These are phyloP conservation scores for Capromys pilorides DNA, from an alignment of 2,797 vertebrate genomes.

Conservation along the genomic window DNA sequence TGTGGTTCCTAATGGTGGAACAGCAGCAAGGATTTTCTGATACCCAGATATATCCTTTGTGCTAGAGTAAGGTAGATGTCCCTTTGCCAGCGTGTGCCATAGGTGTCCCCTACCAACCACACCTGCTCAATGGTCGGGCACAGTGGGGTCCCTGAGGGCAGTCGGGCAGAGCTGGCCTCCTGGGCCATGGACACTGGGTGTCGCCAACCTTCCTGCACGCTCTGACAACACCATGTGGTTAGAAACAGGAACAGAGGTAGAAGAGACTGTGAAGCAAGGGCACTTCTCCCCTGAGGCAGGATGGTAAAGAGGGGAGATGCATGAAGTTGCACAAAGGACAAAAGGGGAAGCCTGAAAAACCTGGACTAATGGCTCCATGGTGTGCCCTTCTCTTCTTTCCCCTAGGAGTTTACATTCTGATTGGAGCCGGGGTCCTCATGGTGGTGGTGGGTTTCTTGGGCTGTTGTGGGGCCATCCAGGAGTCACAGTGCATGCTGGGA, in stretches of 20 bases:
- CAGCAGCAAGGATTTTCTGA: not conserved
- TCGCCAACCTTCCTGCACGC: not conserved
- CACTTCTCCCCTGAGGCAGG: not conserved
- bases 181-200: rapidly evolving
- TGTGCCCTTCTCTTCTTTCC: not conserved
- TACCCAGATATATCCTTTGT: not conserved
- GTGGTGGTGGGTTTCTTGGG: conserved; percentile 98
- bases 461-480: conserved; percentile 97
- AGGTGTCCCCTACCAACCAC: no score
- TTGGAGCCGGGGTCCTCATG: conserved; percentile 95
- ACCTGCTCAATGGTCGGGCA: rapidly evolving
- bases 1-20: not conserved
- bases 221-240: not conserved
- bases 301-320: not conserved
- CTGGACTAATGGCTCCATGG: not conserved
- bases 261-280: not conserved
- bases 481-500: conserved; percentile 98
- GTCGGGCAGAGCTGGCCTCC: not conserved
- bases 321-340: rapidly evolving
- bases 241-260: not conserved
- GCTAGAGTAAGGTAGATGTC: not conserved
- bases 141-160: not conserved
- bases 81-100: not conserved
- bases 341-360: rapidly evolving
- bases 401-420: conserved; percentile 95